Evolutionary conservation across 2,113 vertebrate genomes (phyloP), one percentile per base, ranked within the genome.

Genomic region (Oceanodroma tethys): DNA sequence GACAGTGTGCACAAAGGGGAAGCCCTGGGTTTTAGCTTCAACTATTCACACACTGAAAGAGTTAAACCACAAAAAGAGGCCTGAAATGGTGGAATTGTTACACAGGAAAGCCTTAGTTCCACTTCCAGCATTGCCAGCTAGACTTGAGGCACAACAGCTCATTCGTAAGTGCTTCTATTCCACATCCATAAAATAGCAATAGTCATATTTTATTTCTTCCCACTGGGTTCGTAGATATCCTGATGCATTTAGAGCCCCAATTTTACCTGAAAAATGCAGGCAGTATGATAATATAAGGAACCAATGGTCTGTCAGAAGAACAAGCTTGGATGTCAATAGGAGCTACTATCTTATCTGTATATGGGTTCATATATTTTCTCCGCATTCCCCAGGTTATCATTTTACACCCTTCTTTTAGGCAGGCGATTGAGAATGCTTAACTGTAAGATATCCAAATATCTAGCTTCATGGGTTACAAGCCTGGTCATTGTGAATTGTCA

Each of bases 11-110:
- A 4, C 5, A 1, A 50, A n/a, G 10, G 42, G 63, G 52, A 27
- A 74, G n/a, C 5, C 40, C 65, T 59, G 67, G 23, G 30, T 40
- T 93, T 83, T n/a, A 6, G 4, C 0, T 38, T 11, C 50, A 4
- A 25, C 21, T 71, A 7, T 71, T 81, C 0, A 2, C 19, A 4
- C 1, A 0, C 9, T 27, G 25, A 18, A 53, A 26, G 83, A 36
- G 26, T 36, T 43, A 40, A 78, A 34, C 2, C 13, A 27, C 2
- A 14, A 48, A 67, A 34, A 42, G 7, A 48, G 13, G 19, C 10
- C 13, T 32, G 7, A 72, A 20, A 2, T 74, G 60, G 47, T 68
- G 70, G 52, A 23, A 30, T 26, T 45, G 12, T 36, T 66, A 7
- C 22, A 12, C 6, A 60, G 56, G 16, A 76, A 90, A 50, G 32